Base-by-base conservation (phyloP, 2,113 vertebrate genomes). In the Lichenostomus cassidix region DNA sequence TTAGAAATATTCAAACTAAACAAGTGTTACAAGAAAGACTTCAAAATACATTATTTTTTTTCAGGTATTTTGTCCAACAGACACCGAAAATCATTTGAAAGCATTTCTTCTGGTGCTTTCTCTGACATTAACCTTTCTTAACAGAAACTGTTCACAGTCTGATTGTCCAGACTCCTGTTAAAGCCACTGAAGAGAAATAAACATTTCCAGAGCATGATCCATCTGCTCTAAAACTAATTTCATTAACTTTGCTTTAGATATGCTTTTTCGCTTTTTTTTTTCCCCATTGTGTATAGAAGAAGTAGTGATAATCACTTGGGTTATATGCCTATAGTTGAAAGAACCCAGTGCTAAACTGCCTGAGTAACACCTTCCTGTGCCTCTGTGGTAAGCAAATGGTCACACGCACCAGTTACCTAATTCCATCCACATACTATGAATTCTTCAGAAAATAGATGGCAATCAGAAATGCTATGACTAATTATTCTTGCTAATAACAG, bases 401-500 rank as follows among this genome's bases (percentile, higher is more conserved):
- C 24, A 83, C 27, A 33, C 13, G 39, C 17, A 62, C 24, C 41
- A 31, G 25, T 70, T 71, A 41, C n/a, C 53, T 63, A 64, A 68
- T 70, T 79, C 49, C 81, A 91, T 49, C 31, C 19, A 39, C 49
- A 55, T 19, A 10, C 22, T 50, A 15, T 1, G 8, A 21, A 31
- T 68, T 75, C 90, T 70, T 81, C 59, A 84, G 77, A 52, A 91
- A 84, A 87, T 2, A 74, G 47, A 50, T 31, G 19, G 46, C 58
- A 71, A 75, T 83, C 64, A 83, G 64, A 78, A 94, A 75, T 47
- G 29, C 59, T 41, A 16, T 75, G 56, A 82, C 52, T 71, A 89
- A 79, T 79, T 70, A 53, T 58, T 91, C 29, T 47, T 53, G 58
- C 29, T 79, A 64, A 56, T 56, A 82, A 42, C 15, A 74, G 7